Percentiles rank a stretch among this genome's conserved stretches.
phyloP scores from a whole-genome alignment of 1,140 invertebrate species.

The Ptiloglossa arizonensis region DNA sequence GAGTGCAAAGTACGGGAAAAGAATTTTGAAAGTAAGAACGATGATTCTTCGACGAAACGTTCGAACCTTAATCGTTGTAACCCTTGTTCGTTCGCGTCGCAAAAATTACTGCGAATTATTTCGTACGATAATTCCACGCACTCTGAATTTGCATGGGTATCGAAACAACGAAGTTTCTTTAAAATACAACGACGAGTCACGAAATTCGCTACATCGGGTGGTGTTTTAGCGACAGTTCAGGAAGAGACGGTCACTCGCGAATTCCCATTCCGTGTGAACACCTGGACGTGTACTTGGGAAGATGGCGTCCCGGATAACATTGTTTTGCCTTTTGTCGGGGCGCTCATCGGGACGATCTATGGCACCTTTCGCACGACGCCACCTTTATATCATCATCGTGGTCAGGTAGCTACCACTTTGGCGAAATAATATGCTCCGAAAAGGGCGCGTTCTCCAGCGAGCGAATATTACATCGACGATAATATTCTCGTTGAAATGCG shows the following conservation, averaged over 20 bases:
- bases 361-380: slow-evolving; percentile 48
- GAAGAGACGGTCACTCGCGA: slow-evolving; percentile 50
- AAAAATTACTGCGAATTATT: no score
- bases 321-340: slow-evolving; percentile 60
- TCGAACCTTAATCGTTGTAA: no score
- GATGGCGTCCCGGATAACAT: slow-evolving; percentile 71
- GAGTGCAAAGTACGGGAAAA: no score
- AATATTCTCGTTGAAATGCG: no score
- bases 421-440: background rate
- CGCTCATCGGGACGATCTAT: slow-evolving; percentile 63
- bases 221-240: slow-evolving; percentile 1
- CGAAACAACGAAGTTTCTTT: background rate
- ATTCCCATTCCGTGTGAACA: slow-evolving; percentile 73
- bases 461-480: no score
- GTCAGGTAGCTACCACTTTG: slow-evolving; percentile 40
- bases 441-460: no score
- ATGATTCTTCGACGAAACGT: no score
- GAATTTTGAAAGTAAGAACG: no score
- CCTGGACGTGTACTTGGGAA: slow-evolving; percentile 54
- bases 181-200: background rate
- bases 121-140: background rate
- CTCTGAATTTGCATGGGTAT: background rate
- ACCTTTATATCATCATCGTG: slow-evolving; percentile 67
- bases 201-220: slow-evolving; percentile 2
- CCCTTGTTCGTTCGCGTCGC: no score